A percentile compares a stretch with the other conserved stretches of the same genome.
Evolutionary conservation across 1,140 invertebrate species (phyloP).

Genomic region (Condylostylus longicornis): DNA sequence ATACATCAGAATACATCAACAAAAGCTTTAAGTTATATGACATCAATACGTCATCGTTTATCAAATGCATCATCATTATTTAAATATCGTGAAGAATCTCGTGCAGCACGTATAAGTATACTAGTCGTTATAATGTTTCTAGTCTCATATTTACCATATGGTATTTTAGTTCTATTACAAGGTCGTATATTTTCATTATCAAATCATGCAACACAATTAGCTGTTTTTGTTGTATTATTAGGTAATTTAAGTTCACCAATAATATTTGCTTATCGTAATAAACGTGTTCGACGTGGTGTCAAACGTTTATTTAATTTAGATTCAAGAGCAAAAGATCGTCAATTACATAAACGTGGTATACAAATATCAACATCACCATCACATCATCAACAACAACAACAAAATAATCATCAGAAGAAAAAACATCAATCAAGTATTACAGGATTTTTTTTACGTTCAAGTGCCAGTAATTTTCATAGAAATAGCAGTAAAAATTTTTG

Average conservation of each 20-base stretch:
- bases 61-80: slow-evolving; percentile 72
- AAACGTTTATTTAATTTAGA: slow-evolving; percentile 41
- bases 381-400: too few relatives aligned
- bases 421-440: too few relatives aligned
- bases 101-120: slow-evolving; percentile 63
- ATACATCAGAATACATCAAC: slow-evolving; percentile 28
- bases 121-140: slow-evolving; percentile 52
- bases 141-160: slow-evolving; percentile 54
- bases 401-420: too few relatives aligned
- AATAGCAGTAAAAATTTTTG: too few relatives aligned
- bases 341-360: slow-evolving; percentile 20
- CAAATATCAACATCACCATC: too few relatives aligned
- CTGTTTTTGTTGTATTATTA: slow-evolving; percentile 48
- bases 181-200: slow-evolving; percentile 20
- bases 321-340: slow-evolving; percentile 18
- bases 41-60: slow-evolving; percentile 53
- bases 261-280: slow-evolving; percentile 62
- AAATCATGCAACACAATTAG: slow-evolving; percentile 28
- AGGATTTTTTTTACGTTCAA: too few relatives aligned
- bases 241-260: slow-evolving; percentile 57
- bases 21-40: slow-evolving; percentile 41
- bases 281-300: slow-evolving; percentile 55
- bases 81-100: slow-evolving; percentile 62
- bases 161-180: slow-evolving; percentile 36
- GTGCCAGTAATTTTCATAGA: too few relatives aligned